Evolutionary conservation across 2,113 vertebrate genomes (phyloP), one percentile per base, ranked within the genome.

Genomic region (Marmota flaviventris): DNA sequence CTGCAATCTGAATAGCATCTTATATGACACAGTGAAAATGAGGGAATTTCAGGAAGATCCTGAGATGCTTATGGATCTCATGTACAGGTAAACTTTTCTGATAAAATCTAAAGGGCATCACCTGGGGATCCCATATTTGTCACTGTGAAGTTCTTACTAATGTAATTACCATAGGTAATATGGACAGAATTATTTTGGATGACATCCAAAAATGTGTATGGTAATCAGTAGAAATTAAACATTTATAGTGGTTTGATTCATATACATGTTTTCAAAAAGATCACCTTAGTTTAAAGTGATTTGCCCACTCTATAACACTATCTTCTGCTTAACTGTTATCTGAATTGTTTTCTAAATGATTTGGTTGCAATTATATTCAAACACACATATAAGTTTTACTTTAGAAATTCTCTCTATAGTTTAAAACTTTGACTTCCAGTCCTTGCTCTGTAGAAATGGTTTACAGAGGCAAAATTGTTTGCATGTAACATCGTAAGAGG

Each of bases 61-160:
- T 0, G 99, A 99, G 98, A 99, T 99, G 99, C 99, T 99, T 8
- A 99, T 99, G 99, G 99, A 99, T 97, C 99, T 99, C 94, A 99
- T 99, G 99, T 99, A 99, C 98, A 99, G 99, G 99, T 99, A 97
- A 96, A 61, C 88, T 56, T 13, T 13, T 89, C 97, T 94, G 53
- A 25, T 90, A 37, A 76, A 91, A 61, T 76, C 58, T 37, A 91
- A 63, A 72, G 34, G 45, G 48, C 12, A 22, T 84, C 34, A 18
- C 1, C 24, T 42, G 39, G 7, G 45, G 13, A 14, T 39, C 25
- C n/a, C 22, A 27, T 4, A 29, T 63, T 82, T 94, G 48, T 87
- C 89, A 39, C 69, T 8, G 3, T 65, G 22, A 32, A 24, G 2
- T 63, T 77, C 48, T 92, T 48, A 20, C 48, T 45, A 4, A 67